Percentiles rank a stretch among this genome's conserved stretches.
Conservation (phyloP, 1,140 invertebrate species). For the Ganaspis sp. region DNA sequence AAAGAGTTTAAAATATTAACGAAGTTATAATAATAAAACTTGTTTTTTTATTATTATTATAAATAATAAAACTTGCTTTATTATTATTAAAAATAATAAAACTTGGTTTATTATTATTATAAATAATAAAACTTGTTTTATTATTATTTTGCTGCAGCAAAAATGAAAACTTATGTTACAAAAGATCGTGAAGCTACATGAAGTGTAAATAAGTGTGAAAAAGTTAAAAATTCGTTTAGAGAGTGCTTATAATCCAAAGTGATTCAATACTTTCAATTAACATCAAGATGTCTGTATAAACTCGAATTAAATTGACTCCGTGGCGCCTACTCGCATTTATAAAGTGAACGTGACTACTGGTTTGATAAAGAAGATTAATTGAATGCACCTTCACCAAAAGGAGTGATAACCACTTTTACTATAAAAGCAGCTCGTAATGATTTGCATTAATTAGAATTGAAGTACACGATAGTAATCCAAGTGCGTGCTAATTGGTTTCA, state of each 20-base stretch:
- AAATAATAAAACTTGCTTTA: too few relatives aligned
- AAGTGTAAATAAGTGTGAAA: too few relatives aligned
- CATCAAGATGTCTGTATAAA: conserved; percentile 14
- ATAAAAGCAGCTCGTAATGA: conserved; percentile 4
- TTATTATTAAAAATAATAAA: too few relatives aligned
- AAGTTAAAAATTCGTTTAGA: neutral
- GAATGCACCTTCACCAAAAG: conserved; percentile 14
- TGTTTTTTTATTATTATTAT: too few relatives aligned
- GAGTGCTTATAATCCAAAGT: neutral
- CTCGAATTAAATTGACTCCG: conserved; percentile 19
- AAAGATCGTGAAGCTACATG: too few relatives aligned
- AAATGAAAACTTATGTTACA: too few relatives aligned
- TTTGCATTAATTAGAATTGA: conserved; percentile 26
- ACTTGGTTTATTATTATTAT: too few relatives aligned
- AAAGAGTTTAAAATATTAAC: too few relatives aligned
- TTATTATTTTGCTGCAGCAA: too few relatives aligned
- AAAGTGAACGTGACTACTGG: conserved; percentile 22
- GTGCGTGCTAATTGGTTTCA: conserved; percentile 10
- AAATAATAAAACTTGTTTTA: too few relatives aligned
- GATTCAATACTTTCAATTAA: conserved; percentile 22
- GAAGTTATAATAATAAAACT: too few relatives aligned
- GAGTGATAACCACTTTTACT: conserved; percentile 30
- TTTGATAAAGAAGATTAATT: conserved; percentile 30
- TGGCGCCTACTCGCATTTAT: conserved; percentile 23
- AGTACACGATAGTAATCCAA: conserved; percentile 6